A percentile compares a stretch with the other conserved stretches of the same genome.
Conservation (phyloP, 1,140 invertebrate genomes). For the Anagrus nilaparvatae region DNA sequence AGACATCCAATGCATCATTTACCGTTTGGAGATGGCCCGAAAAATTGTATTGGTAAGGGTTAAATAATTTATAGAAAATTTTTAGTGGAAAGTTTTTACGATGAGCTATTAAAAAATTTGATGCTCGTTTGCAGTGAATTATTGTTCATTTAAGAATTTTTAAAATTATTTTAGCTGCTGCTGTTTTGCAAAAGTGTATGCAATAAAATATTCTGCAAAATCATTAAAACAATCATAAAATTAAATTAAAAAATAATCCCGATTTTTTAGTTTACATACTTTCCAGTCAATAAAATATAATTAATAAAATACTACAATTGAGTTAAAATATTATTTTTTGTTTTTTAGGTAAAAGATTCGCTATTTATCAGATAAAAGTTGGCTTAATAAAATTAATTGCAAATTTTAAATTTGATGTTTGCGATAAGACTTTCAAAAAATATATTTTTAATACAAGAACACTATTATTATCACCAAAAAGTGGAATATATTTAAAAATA, state of each 20-base stretch:
- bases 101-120: too few relatives aligned
- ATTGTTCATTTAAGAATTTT: not conserved
- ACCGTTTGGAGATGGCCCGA: conserved; percentile 68
- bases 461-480: too few relatives aligned
- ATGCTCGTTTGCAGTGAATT: too few relatives aligned
- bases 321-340: not conserved
- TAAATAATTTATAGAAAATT: too few relatives aligned
- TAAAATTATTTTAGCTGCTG: not conserved
- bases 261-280: not conserved
- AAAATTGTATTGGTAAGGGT: conserved; percentile 64
- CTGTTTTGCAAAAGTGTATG: not conserved
- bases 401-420: conserved; percentile 37
- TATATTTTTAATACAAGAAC: too few relatives aligned
- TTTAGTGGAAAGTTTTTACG: too few relatives aligned
- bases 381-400: conserved; percentile 45
- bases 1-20: conserved; percentile 50
- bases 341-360: conserved; percentile 50
- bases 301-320: too few relatives aligned
- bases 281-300: not conserved
- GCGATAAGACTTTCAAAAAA: conserved; percentile 41
- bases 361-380: conserved; percentile 55
- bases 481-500: too few relatives aligned
- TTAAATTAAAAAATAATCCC: not conserved
- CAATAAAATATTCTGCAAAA: not conserved
- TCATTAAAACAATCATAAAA: not conserved